A percentile compares a stretch with the other conserved stretches of the same genome.
Conservation (phyloP, 2,888 invertebrate species). For the Volucella zonaria region DNA sequence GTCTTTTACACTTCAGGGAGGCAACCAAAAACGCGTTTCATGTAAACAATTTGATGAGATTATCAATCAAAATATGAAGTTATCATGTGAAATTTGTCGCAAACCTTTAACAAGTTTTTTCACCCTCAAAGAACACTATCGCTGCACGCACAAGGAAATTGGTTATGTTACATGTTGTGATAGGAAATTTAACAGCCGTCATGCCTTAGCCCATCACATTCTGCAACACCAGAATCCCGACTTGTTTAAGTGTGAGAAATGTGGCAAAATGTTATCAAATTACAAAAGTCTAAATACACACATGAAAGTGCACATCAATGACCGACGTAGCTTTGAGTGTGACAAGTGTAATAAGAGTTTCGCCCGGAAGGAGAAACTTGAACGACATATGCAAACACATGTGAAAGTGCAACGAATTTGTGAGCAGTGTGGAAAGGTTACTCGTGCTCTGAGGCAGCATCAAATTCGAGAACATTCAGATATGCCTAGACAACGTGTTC, state of each 20-base stretch:
- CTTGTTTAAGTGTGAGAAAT: conserved; percentile 74
- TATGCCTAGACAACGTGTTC: conserved; percentile 66
- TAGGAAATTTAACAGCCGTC: conserved; percentile 75
- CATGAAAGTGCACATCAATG: conserved; percentile 64
- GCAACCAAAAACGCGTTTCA: not conserved
- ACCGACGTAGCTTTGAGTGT: conserved; percentile 62
- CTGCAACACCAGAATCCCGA: conserved; percentile 75
- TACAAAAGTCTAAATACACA: conserved; percentile 69
- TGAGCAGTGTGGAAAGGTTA: conserved; percentile 75
- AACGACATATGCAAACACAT: conserved; percentile 74
- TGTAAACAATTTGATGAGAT: conserved; percentile 71
- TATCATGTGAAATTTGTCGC: conserved; percentile 74
- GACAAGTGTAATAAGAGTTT: conserved; percentile 73
- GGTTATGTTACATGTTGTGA: conserved; percentile 75
- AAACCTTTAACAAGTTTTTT: conserved; percentile 65
- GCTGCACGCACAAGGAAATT: conserved; percentile 66
- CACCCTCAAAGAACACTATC: conserved; percentile 71
- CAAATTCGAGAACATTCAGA: conserved; percentile 38
- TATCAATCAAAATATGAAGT: conserved; percentile 72
- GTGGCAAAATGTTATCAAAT: conserved; percentile 71
- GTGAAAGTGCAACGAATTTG: conserved; percentile 72
- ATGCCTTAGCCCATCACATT: conserved; percentile 75
- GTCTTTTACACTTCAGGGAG: not conserved
- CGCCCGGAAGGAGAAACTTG: conserved; percentile 61
- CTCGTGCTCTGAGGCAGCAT: conserved; percentile 21